Conservation (phyloP, 2,888 invertebrate species). For the Watsonalla cultraria region DNA sequence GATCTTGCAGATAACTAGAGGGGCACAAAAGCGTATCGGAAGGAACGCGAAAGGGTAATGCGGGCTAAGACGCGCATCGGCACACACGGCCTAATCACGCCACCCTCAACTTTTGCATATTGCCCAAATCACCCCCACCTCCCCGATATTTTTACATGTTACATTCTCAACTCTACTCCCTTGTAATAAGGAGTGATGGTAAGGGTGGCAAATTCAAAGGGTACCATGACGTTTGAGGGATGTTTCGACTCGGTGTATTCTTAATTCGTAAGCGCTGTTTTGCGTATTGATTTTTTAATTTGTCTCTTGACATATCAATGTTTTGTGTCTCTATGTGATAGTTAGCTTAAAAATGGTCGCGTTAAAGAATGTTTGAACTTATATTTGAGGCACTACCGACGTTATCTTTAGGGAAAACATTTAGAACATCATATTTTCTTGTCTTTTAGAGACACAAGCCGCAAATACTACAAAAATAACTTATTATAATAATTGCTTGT, state of each 20-base stretch:
- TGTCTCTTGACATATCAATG: constrained; percentile 25
- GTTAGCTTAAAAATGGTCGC: background rate
- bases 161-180: constrained; percentile 30
- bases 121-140: constrained; percentile 72
- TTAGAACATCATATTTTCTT: too few relatives aligned
- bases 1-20: constrained; percentile 65
- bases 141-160: constrained; percentile 46
- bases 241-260: constrained; percentile 47
- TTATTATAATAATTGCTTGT: constrained; percentile 55
- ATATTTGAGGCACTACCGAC: too few relatives aligned
- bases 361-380: too few relatives aligned
- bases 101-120: constrained; percentile 72
- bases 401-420: too few relatives aligned
- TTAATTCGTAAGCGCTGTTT: constrained; percentile 57
- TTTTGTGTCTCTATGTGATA: constrained; percentile 5
- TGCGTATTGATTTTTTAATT: constrained; percentile 73
- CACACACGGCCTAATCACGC: constrained; percentile 77
- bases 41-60: constrained; percentile 78
- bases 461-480: constrained; percentile 8
- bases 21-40: constrained; percentile 75
- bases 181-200: constrained; percentile 17
- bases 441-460: too few relatives aligned
- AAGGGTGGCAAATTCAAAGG: constrained; percentile 27
- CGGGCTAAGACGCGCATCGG: constrained; percentile 78
- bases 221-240: constrained; percentile 65